Evolutionary conservation across 2,797 vertebrate species (phyloP), one percentile per base, ranked within the genome.

Genomic region (Phoxinus dragarum): DNA sequence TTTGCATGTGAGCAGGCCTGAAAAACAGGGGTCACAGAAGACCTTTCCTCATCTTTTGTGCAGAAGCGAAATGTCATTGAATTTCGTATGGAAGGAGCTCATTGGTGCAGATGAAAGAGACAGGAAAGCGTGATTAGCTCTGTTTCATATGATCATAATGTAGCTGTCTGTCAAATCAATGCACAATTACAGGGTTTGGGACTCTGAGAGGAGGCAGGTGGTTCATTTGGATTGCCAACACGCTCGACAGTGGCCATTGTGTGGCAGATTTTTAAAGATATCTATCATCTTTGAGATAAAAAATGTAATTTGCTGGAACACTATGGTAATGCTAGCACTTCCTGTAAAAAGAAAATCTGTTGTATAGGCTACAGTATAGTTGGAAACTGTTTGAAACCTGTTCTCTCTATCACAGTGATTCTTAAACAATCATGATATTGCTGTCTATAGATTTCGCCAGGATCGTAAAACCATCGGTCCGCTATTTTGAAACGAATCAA

Each of bases 41-140:
- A 61, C 76, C 40, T 78, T 44, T 69, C 44, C 73, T 79, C 64
- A 71, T 72, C 40, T 36, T 42, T 61, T 72, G 54, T 36, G 19
- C 67, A 38, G 67, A 66, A 82, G 69, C 47, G 19, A 66, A 78
- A 77, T 38, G 44, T 69, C 80, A 84, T 81, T 52, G 40, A 76
- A 64, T 49, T 81, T 7, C 23, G 16, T 23, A 56, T 82, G 68
- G 44, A 80, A 82, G 81, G 67, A 84, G 75, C 42, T 85, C 72
- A 42, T 85, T 85, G 84, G 81, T 89, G 72, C 74, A 80, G 81
- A 78, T 81, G 78, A 82, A 88, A 77, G 75, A 67, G 78, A n/a
- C 82, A 84, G 73, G 82, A 86, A 86, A 84, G 23, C 64, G 34
- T 85, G 83, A 84, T 88, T 84, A 82, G 73, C 79, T 89, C 49